Evolutionary conservation across 1,140 invertebrate genomes (phyloP).

Genomic region (Aphis craccivora): DNA sequence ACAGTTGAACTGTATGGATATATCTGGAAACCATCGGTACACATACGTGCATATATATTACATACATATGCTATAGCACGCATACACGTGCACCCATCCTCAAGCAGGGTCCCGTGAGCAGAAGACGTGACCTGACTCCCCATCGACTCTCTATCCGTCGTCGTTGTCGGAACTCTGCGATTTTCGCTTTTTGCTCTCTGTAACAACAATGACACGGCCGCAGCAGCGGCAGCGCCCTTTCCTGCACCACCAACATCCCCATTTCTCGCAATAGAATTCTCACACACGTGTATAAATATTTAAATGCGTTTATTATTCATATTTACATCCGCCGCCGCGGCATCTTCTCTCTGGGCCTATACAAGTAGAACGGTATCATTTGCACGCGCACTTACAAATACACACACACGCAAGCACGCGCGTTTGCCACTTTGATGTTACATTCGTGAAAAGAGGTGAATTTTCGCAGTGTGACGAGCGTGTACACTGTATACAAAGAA

Average conservation of each 20-base stretch:
- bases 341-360: not conserved
- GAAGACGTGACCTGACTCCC: conserved; percentile 41
- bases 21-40: conserved; percentile 49
- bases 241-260: not conserved
- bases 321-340: not conserved
- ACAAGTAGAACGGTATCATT: not conserved
- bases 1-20: conserved; percentile 37
- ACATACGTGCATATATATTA: not conserved
- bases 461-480: not conserved
- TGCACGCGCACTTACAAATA: not conserved
- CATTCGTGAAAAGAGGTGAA: not conserved
- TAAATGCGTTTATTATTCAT: conserved; percentile 56
- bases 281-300: conserved; percentile 52
- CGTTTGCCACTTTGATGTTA: conserved; percentile 12
- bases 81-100: not conserved
- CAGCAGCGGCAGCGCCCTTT: not conserved
- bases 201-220: not conserved
- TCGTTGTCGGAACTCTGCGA: not conserved
- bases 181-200: conserved; percentile 31
- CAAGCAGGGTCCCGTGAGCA: not conserved
- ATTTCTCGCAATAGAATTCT: conserved; percentile 51
- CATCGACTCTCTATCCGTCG: not conserved
- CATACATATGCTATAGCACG: not conserved
- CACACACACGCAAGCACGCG: not conserved
- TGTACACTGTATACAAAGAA: not conserved